Conservation (phyloP, 2,113 vertebrate species). For the Eudyptes chrysolophus region DNA sequence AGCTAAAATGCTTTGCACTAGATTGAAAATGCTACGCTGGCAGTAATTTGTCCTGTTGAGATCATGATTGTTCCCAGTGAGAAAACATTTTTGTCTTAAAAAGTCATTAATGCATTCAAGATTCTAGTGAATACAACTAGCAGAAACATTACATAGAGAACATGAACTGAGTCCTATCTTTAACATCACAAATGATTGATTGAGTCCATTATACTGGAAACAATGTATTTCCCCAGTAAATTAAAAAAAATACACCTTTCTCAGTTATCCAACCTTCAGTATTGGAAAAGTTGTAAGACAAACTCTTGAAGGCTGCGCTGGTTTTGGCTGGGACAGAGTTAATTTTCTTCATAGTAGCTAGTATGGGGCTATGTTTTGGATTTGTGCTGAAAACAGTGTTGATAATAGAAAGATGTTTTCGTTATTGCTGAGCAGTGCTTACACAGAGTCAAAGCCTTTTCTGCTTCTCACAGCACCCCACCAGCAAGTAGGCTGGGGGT, state of each 20-base stretch:
- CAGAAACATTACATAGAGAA: neutral
- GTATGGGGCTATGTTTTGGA: too few relatives aligned
- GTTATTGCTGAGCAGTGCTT: too few relatives aligned
- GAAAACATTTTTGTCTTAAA: constrained; percentile 31
- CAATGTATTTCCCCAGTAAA: neutral
- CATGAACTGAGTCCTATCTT: neutral
- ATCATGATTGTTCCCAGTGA: constrained; percentile 22
- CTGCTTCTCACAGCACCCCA: too few relatives aligned
- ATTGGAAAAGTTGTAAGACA: neutral
- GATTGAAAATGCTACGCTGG: neutral
- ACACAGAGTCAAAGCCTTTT: too few relatives aligned
- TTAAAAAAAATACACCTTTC: neutral
- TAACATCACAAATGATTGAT: neutral
- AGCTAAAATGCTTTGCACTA: neutral
- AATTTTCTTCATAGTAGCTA: too few relatives aligned
- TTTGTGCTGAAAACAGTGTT: too few relatives aligned
- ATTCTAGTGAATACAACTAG: neutral
- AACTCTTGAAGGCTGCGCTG: neutral
- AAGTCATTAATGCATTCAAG: constrained; percentile 41
- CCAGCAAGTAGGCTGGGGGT: too few relatives aligned
- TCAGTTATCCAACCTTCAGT: neutral
- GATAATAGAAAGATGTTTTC: too few relatives aligned
- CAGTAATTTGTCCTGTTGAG: constrained; percentile 11
- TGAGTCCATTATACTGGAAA: neutral
- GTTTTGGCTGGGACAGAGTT: too few relatives aligned